These are phyloP conservation scores for Bacillus rossius DNA, from an alignment of 1,140 invertebrate species.

Conservation along the genomic window DNA sequence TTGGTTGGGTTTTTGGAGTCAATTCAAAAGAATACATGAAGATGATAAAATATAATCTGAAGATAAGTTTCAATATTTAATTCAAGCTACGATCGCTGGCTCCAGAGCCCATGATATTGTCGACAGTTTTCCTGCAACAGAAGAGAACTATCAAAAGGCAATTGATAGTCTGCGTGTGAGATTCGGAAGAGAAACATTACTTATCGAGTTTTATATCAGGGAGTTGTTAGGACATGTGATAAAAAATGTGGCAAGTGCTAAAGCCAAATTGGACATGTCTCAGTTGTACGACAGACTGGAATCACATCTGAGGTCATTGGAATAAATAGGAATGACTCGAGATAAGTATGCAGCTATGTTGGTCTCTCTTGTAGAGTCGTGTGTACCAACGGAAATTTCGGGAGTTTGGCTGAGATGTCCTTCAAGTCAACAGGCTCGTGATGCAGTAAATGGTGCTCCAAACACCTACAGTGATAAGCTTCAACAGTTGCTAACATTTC, in stretches of 20 bases:
- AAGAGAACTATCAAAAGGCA: slow-evolving; percentile 23
- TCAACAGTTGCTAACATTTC: too few species aligned
- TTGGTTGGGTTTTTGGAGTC: slow-evolving; percentile 32
- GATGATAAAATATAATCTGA: slow-evolving; percentile 17
- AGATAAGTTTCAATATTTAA: slow-evolving; percentile 26
- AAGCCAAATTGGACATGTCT: neutral
- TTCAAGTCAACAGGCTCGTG: too few species aligned
- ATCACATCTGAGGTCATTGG: slow-evolving; percentile 30
- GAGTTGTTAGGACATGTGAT: slow-evolving; percentile 17
- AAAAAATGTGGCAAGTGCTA: neutral
- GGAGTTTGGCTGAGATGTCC: too few species aligned
- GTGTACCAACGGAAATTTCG: too few species aligned
- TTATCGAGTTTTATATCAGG: slow-evolving; percentile 21
- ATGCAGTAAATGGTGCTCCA: too few species aligned
- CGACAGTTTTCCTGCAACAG: slow-evolving; percentile 11
- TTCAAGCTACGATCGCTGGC: slow-evolving; percentile 17
- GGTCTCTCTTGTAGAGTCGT: slow-evolving; percentile 37
- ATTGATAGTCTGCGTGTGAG: slow-evolving; percentile 17
- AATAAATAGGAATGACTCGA: slow-evolving; percentile 34
- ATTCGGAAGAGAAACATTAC: slow-evolving; percentile 18
- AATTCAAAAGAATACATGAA: slow-evolving; percentile 32
- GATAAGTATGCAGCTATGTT: slow-evolving; percentile 36
- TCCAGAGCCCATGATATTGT: slow-evolving; percentile 20
- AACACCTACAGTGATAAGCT: too few species aligned
- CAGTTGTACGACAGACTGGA: slow-evolving; percentile 18